phyloP scores from a whole-genome alignment of 2,888 invertebrate species.

The Sipha maydis region DNA sequence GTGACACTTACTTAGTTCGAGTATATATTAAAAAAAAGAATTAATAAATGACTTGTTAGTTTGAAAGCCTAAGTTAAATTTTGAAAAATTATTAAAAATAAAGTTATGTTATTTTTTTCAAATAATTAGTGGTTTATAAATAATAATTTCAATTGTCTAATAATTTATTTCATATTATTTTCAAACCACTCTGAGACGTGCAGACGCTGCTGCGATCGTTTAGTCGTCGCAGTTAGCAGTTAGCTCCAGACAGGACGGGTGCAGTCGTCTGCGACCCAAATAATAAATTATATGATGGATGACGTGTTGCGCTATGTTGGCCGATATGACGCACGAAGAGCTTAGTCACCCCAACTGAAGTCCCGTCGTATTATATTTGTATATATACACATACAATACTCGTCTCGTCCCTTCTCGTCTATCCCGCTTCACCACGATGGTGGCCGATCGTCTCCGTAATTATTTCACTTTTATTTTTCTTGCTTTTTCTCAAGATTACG shows the following conservation, averaged over 20 bases:
- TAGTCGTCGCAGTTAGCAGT: not conserved
- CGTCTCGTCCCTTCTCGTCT: not conserved
- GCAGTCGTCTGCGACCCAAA: not conserved
- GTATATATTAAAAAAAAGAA: too few relatives aligned
- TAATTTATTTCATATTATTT: not conserved
- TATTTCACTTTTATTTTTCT: too few relatives aligned
- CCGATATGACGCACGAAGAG: not conserved
- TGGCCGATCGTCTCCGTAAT: too few relatives aligned
- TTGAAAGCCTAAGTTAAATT: too few relatives aligned
- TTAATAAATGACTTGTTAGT: too few relatives aligned
- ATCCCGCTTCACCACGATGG: not conserved
- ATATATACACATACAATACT: not conserved
- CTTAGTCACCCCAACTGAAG: not conserved
- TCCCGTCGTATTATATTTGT: not conserved
- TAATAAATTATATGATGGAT: not conserved
- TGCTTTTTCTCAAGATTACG: not conserved
- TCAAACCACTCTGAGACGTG: not conserved
- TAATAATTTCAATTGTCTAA: too few relatives aligned
- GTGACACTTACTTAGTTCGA: too few relatives aligned
- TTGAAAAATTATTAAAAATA: too few relatives aligned
- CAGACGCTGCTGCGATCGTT: not conserved
- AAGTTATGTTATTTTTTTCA: too few relatives aligned
- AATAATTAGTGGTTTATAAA: too few relatives aligned
- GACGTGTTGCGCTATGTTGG: not conserved
- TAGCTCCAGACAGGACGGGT: not conserved